Evolutionary conservation across 1,140 invertebrate genomes (phyloP).

Genomic region (Nomia melanderi): DNA sequence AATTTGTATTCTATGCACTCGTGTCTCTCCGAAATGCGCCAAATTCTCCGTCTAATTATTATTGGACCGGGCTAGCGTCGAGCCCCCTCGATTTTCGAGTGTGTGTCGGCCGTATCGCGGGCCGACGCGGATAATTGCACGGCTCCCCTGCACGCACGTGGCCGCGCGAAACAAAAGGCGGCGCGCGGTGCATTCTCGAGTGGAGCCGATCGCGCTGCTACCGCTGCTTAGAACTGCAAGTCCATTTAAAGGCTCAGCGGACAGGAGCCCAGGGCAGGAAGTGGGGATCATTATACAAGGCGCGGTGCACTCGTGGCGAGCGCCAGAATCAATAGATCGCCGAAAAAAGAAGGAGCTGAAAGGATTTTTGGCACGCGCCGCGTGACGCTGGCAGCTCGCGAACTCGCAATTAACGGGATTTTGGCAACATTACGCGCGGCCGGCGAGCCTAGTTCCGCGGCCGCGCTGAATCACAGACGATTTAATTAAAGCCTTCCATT

Average conservation of each 20-base stretch:
- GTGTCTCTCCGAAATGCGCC: too few relatives aligned
- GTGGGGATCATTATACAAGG: not conserved
- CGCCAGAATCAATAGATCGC: not conserved
- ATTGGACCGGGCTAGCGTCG: not conserved
- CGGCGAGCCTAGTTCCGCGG: not conserved
- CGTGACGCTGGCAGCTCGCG: conserved; percentile 4
- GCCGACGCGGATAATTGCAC: not conserved
- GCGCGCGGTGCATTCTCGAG: not conserved
- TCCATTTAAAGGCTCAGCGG: not conserved
- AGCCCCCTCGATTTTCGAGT: not conserved
- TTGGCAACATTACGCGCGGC: conserved; percentile 21
- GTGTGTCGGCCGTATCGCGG: not conserved
- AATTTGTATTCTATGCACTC: too few relatives aligned
- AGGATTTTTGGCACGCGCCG: conserved; percentile 32
- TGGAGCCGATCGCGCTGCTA: too few relatives aligned
- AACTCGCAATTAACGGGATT: conserved; percentile 19
- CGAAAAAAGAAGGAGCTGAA: not conserved
- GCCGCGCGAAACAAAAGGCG: not conserved
- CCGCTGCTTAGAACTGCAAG: not conserved
- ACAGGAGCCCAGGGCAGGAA: not conserved
- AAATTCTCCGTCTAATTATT: too few relatives aligned
- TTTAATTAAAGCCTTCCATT: not conserved
- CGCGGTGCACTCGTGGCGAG: not conserved
- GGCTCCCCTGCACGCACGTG: not conserved
- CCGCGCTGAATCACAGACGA: not conserved